Evolutionary conservation across 2,888 invertebrate species (phyloP).

Genomic region (Erebia epiphron): DNA sequence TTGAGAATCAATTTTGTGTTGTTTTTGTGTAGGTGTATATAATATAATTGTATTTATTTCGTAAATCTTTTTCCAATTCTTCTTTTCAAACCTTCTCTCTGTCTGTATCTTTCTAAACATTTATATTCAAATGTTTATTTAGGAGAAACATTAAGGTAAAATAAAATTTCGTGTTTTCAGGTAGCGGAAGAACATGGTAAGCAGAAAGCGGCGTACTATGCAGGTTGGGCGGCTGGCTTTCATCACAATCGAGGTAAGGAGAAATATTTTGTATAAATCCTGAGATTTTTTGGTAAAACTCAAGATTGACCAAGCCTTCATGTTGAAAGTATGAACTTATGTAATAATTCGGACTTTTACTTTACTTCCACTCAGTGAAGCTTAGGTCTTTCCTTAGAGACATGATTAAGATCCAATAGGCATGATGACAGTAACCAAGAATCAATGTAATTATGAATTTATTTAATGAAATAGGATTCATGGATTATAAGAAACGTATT

Average conservation of each 20-base stretch:
- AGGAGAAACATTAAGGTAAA: background rate
- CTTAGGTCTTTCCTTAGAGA: too few relatives aligned
- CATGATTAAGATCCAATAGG: too few relatives aligned
- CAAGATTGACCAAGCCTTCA: too few relatives aligned
- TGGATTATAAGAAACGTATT: too few relatives aligned
- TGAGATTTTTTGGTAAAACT: too few relatives aligned
- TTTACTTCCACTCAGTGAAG: too few relatives aligned
- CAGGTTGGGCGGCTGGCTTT: conserved; percentile 87
- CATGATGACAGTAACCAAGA: too few relatives aligned
- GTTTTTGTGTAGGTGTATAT: background rate
- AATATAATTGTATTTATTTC: background rate
- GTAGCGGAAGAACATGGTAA: conserved; percentile 94
- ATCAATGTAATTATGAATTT: too few relatives aligned
- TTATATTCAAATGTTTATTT: too few relatives aligned
- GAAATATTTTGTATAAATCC: background rate
- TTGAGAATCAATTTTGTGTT: background rate
- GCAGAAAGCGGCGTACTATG: conserved; percentile 89
- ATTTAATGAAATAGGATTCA: too few relatives aligned
- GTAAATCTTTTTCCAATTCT: background rate
- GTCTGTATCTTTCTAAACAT: background rate
- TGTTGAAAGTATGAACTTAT: too few relatives aligned
- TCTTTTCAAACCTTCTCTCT: background rate
- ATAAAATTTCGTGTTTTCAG: conserved; percentile 49
- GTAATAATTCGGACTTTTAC: too few relatives aligned
- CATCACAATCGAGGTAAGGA: conserved; percentile 82